These are phyloP conservation scores for Etheostoma perlongum DNA, from an alignment of 2,797 vertebrate species.

Conservation along the genomic window DNA sequence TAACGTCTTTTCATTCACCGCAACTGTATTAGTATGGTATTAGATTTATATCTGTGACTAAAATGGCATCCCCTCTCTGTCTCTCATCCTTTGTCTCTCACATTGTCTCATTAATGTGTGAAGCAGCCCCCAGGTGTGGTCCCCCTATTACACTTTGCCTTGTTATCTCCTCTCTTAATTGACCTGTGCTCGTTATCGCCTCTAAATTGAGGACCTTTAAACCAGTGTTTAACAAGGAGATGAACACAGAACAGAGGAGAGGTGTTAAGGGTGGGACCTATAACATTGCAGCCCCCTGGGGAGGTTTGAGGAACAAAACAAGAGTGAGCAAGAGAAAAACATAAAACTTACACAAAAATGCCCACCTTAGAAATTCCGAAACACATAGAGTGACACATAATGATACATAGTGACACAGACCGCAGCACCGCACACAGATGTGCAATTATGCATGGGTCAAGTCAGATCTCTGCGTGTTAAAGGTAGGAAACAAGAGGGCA, in stretches of 20 bases:
- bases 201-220: constrained; percentile 62
- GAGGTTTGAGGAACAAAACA: background rate
- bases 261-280: constrained; percentile 55
- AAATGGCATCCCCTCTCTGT: constrained; percentile 1
- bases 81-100: background rate
- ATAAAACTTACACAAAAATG: background rate
- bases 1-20: background rate
- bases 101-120: constrained; percentile 64
- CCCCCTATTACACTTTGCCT: constrained; percentile 63
- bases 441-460: constrained; percentile 42
- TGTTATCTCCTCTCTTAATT: constrained; percentile 73
- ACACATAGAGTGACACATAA: background rate
- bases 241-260: constrained; percentile 57
- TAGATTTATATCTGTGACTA: constrained; percentile 7
- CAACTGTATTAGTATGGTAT: background rate
- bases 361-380: background rate
- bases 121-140: constrained; percentile 54
- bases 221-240: constrained; percentile 60
- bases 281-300: constrained; percentile 35
- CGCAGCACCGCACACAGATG: constrained; percentile 1
- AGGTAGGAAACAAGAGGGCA: constrained; percentile 37
- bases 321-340: background rate
- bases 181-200: constrained; percentile 71
- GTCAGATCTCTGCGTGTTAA: constrained; percentile 29
- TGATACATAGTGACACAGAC: constrained; percentile 7